Evolutionary conservation across 2,888 invertebrate genomes (phyloP).

Genomic region (Scaptomyza flava): DNA sequence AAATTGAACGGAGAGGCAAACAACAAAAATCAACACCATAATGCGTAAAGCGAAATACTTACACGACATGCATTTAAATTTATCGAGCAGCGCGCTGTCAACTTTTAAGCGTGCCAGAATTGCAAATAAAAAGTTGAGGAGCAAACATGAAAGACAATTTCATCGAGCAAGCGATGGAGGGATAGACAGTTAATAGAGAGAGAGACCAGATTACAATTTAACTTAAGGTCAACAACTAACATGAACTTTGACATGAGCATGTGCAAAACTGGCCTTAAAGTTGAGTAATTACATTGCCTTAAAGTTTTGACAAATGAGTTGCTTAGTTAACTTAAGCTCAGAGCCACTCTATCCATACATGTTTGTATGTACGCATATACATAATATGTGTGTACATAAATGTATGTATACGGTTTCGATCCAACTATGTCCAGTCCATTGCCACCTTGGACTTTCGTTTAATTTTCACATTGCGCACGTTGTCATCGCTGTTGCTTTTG

Average conservation of each 20-base stretch:
- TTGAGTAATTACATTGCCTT: slow-evolving; percentile 40
- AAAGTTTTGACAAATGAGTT: slow-evolving; percentile 41
- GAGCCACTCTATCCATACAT: neutral
- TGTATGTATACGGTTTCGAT: slow-evolving; percentile 15
- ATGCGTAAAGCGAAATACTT: slow-evolving; percentile 1
- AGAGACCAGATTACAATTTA: slow-evolving; percentile 31
- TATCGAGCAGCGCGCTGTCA: slow-evolving; percentile 7
- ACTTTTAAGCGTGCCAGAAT: neutral
- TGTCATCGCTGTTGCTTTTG: slow-evolving; percentile 53
- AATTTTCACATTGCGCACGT: slow-evolving; percentile 53
- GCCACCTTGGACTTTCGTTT: slow-evolving; percentile 58
- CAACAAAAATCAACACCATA: slow-evolving; percentile 1
- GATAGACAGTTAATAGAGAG: neutral
- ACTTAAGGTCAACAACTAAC: slow-evolving; percentile 37
- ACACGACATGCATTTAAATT: slow-evolving; percentile 25
- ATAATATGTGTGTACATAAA: slow-evolving; percentile 1
- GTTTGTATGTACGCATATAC: slow-evolving; percentile 7
- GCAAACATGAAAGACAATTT: slow-evolving; percentile 18
- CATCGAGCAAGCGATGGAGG: neutral
- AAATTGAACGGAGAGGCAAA: neutral
- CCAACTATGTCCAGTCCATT: slow-evolving; percentile 40
- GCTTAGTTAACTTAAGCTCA: slow-evolving; percentile 28
- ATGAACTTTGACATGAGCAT: slow-evolving; percentile 28
- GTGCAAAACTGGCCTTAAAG: slow-evolving; percentile 31
- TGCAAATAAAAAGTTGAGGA: neutral